These are phyloP conservation scores for Spermophilus dauricus DNA, from an alignment of 2,113 vertebrate species.

Conservation along the genomic window DNA sequence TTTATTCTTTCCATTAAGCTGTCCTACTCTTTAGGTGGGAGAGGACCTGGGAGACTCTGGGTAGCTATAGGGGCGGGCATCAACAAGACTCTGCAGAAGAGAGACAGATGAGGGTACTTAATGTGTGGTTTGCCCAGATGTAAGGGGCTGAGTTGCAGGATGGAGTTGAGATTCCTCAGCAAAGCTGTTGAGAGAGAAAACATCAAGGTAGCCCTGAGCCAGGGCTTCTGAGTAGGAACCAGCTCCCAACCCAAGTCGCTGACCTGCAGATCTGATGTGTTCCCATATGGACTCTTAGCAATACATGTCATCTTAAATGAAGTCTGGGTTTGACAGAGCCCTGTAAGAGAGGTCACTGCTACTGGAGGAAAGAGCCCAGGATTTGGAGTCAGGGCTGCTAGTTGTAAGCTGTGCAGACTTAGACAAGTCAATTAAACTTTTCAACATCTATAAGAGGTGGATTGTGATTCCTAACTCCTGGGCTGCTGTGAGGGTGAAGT, in stretches of 20 bases:
- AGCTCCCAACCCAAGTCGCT: not conserved
- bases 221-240: not conserved
- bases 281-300: not conserved
- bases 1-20: not conserved
- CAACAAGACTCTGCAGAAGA: not conserved
- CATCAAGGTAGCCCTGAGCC: not conserved
- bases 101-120: not conserved
- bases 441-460: not conserved
- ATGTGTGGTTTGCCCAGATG: not conserved
- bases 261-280: too few species aligned
- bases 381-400: not conserved
- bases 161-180: not conserved
- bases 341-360: not conserved
- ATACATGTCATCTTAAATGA: not conserved
- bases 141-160: not conserved
- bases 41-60: not conserved
- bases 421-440: not conserved
- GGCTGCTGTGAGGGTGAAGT: not conserved
- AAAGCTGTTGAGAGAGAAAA: conserved; percentile 39
- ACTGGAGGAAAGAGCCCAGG: not conserved
- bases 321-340: not conserved
- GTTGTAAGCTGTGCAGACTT: not conserved
- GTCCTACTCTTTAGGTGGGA: not conserved
- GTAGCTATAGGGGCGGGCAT: not conserved
- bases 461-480: not conserved